A percentile compares a stretch with the other conserved stretches of the same genome.
These are phyloP conservation scores for Scylla paramamosain DNA, from an alignment of 1,140 invertebrate species.

Conservation along the genomic window DNA sequence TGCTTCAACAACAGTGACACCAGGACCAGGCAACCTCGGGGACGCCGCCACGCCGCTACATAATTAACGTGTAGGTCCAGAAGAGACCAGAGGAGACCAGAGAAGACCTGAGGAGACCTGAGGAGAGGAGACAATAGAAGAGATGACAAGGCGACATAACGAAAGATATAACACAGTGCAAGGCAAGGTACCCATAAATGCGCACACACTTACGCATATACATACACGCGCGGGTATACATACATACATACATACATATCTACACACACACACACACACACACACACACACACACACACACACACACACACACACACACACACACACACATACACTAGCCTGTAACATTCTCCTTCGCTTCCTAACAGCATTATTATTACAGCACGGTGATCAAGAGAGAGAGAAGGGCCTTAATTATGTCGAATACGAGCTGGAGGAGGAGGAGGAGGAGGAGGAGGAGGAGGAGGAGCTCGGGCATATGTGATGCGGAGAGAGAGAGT, in stretches of 20 bases:
- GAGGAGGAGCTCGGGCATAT: too few relatives aligned
- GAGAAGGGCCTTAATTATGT: not conserved
- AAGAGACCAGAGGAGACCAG: not conserved
- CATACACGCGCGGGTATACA: too few relatives aligned
- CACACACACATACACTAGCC: too few relatives aligned
- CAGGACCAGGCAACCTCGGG: not conserved
- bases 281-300: slow-evolving; percentile 36
- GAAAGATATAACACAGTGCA: too few relatives aligned
- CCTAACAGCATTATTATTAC: not conserved
- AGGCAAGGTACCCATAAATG: too few relatives aligned
- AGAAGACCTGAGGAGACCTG: not conserved
- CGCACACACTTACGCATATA: too few relatives aligned
- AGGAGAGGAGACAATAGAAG: not conserved
- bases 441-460: too few relatives aligned
- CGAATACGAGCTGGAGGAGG: too few relatives aligned
- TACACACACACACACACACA: slow-evolving; percentile 45
- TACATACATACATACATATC: slow-evolving; percentile 44
- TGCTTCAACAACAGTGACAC: not conserved
- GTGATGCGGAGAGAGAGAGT: too few relatives aligned
- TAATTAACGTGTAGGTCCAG: not conserved
- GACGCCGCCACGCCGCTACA: not conserved
- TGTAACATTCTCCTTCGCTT: not conserved
- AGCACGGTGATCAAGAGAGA: not conserved
- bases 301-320: too few relatives aligned
- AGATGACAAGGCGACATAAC: not conserved